Evolutionary conservation across 35 echinoderm and acorn worm species (phyloP).

Genomic region (Ptychodera flava): DNA sequence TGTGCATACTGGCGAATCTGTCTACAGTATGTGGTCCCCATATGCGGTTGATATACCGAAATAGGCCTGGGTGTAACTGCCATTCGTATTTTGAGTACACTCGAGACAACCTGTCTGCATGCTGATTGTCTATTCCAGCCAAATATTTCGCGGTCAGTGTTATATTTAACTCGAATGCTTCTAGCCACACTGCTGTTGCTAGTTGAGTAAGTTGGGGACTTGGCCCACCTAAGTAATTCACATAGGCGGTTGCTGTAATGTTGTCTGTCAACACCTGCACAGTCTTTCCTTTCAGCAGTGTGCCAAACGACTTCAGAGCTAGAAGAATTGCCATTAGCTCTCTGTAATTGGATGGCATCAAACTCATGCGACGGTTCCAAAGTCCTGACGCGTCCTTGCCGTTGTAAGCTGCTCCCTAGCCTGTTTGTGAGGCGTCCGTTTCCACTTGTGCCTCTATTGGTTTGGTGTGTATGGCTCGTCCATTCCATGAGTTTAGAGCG

Average conservation of each 20-base stretch:
- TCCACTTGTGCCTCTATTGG: constrained; percentile 13
- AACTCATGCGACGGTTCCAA: no score
- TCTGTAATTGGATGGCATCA: no score
- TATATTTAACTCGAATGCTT: background rate
- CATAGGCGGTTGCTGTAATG: no score
- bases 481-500: constrained; percentile 33
- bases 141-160: background rate
- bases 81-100: background rate
- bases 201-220: no score
- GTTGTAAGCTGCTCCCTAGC: constrained; percentile 38
- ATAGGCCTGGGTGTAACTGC: background rate
- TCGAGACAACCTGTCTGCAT: background rate
- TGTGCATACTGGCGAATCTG: background rate
- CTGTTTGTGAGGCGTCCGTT: constrained; percentile 25
- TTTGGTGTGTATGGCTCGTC: constrained; percentile 2
- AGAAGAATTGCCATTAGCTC: no score
- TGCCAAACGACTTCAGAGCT: no score
- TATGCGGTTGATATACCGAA: background rate
- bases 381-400: no score
- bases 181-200: background rate
- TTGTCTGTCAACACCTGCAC: no score
- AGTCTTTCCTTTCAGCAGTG: no score
- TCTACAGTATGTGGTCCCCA: background rate
- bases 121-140: background rate
- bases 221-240: no score